A percentile compares a stretch with the other conserved stretches of the same genome.
Conservation (phyloP, 2,797 vertebrate genomes). For the Pygocentrus nattereri region DNA sequence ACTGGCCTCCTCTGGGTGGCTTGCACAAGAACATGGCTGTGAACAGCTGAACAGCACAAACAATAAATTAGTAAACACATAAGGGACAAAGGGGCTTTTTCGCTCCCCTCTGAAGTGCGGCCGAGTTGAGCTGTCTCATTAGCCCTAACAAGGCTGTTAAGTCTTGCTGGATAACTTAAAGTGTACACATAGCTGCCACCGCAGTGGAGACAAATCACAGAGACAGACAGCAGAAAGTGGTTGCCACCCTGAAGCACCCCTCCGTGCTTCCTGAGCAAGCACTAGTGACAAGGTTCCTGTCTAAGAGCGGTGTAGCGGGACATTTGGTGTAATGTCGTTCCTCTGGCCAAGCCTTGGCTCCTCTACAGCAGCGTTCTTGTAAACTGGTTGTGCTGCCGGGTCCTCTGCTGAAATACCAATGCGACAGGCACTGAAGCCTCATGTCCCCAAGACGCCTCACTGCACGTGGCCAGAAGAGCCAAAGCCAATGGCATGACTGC, state of each 20-base stretch:
- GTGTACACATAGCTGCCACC: not conserved
- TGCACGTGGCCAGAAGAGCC: slow-evolving; percentile 37
- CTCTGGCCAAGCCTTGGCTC: slow-evolving; percentile 1
- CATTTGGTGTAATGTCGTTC: slow-evolving; percentile 25
- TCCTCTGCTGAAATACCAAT: slow-evolving; percentile 48
- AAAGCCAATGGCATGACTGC: slow-evolving; percentile 11
- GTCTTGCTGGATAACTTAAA: not conserved
- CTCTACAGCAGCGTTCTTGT: slow-evolving; percentile 47
- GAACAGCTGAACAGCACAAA: not conserved
- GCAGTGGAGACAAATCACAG: not conserved
- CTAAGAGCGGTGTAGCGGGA: not conserved
- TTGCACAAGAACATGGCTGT: not conserved
- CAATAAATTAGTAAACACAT: slow-evolving; percentile 40
- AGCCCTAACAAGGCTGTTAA: slow-evolving; percentile 20
- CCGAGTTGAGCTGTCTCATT: slow-evolving; percentile 28
- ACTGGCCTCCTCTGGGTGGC: not conserved
- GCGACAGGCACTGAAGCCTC: slow-evolving; percentile 23
- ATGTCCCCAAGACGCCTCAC: slow-evolving; percentile 31
- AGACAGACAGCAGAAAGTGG: not conserved
- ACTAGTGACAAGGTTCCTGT: slow-evolving; percentile 11
- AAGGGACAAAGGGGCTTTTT: slow-evolving; percentile 3
- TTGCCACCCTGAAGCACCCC: not conserved
- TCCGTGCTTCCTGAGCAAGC: slow-evolving; percentile 6
- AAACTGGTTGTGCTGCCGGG: slow-evolving; percentile 44
- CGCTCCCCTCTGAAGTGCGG: slow-evolving; percentile 18